Percentiles rank a stretch among this genome's conserved stretches.
phyloP scores from a whole-genome alignment of 2,113 vertebrate genomes.

The Pipra filicauda region DNA sequence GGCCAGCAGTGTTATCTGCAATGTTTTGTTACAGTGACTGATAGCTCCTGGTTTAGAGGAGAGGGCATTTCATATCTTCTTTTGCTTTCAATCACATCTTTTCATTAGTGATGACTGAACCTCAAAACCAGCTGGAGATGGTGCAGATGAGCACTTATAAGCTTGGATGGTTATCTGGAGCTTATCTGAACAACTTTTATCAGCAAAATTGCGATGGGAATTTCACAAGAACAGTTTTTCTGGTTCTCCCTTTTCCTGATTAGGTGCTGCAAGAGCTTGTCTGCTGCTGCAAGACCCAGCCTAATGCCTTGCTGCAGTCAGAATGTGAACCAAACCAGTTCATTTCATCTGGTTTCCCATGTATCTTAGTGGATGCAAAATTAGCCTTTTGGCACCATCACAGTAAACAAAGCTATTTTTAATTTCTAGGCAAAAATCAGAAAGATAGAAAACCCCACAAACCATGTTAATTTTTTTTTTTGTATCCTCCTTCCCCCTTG shows the following conservation, averaged over 20 bases:
- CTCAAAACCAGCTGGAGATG: conserved; percentile 47
- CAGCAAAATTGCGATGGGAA: conserved; percentile 10
- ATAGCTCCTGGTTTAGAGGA: conserved; percentile 23
- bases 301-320: not conserved
- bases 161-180: conserved; percentile 47
- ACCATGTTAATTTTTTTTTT: too few species aligned
- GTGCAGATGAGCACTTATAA: conserved; percentile 38
- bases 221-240: conserved; percentile 8
- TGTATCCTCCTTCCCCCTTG: accelerated
- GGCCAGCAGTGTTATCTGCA: conserved; percentile 7
- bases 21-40: conserved; percentile 6
- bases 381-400: not conserved
- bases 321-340: not conserved
- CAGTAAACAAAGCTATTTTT: not conserved
- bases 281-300: not conserved
- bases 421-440: not conserved
- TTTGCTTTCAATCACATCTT: conserved; percentile 38
- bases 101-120: conserved; percentile 48
- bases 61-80: conserved; percentile 14
- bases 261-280: not conserved
- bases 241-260: not conserved
- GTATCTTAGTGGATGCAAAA: not conserved
- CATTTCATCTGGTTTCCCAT: not conserved
- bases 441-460: not conserved
- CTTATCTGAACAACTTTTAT: conserved; percentile 42